phyloP scores from a whole-genome alignment of 2,113 vertebrate genomes.

The Gadus macrocephalus region DNA sequence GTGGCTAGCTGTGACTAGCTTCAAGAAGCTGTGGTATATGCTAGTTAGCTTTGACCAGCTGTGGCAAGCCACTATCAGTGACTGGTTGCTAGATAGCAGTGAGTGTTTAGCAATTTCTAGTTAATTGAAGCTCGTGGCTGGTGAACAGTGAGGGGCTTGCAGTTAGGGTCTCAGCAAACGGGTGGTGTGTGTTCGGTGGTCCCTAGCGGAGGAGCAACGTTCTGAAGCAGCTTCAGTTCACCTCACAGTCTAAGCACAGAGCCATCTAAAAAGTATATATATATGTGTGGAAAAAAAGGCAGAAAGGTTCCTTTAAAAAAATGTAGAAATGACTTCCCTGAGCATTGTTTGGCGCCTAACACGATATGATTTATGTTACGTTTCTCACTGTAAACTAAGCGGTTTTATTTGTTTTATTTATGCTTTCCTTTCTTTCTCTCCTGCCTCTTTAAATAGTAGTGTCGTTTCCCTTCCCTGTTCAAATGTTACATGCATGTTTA shows the following conservation, averaged over 20 bases:
- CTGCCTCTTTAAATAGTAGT: neutral
- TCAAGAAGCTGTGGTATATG: no score
- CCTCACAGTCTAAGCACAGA: constrained; percentile 74
- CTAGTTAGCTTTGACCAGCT: no score
- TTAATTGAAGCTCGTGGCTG: no score
- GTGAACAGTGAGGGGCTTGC: no score
- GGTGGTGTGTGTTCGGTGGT: no score
- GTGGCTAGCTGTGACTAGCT: no score
- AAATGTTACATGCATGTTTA: neutral
- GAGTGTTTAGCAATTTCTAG: no score
- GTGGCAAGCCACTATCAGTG: no score
- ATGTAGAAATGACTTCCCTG: constrained; percentile 56
- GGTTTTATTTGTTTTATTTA: neutral
- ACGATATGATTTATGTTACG: neutral
- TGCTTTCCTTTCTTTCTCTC: constrained; percentile 5
- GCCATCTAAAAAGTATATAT: constrained; percentile 63
- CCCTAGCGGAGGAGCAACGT: no score
- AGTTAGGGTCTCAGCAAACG: no score
- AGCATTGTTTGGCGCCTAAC: constrained; percentile 11
- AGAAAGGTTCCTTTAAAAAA: constrained; percentile 62
- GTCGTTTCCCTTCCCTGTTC: constrained; percentile 11
- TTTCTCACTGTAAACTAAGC: neutral
- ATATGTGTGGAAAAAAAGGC: constrained; percentile 58
- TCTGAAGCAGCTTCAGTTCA: constrained; percentile 30
- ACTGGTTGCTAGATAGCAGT: no score